These are phyloP conservation scores for Drosophila chauvacae DNA, from an alignment of 1,140 invertebrate genomes.

Conservation along the genomic window DNA sequence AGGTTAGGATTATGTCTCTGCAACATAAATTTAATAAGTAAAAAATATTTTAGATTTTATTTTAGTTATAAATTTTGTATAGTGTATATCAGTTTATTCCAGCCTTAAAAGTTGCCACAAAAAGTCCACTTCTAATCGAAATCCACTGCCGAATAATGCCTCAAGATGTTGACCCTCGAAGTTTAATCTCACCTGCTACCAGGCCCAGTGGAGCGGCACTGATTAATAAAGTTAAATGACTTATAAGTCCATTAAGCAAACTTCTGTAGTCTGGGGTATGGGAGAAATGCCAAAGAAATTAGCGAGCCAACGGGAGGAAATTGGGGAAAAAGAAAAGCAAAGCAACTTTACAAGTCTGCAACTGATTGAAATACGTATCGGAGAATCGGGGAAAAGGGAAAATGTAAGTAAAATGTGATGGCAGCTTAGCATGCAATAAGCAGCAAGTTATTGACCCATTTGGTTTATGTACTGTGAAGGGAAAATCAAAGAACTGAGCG, in stretches of 20 bases:
- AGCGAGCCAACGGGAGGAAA: constrained; percentile 43
- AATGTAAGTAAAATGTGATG: constrained; percentile 63
- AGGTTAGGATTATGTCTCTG: too few species aligned
- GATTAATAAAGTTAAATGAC: constrained; percentile 78
- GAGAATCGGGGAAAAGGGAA: constrained; percentile 29
- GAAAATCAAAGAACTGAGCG: constrained; percentile 21
- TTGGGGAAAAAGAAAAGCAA: constrained; percentile 1
- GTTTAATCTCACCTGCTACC: constrained; percentile 5
- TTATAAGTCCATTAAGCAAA: constrained; percentile 76
- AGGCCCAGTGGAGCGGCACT: constrained; percentile 62
- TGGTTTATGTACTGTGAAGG: constrained; percentile 72
- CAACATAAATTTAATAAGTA: neutral
- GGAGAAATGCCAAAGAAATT: constrained; percentile 71
- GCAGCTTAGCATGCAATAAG: constrained; percentile 75
- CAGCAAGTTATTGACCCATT: constrained; percentile 79
- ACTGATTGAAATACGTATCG: constrained; percentile 69
- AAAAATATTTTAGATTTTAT: neutral
- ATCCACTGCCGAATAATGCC: constrained; percentile 9
- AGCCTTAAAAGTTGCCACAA: neutral
- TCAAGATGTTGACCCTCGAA: constrained; percentile 17
- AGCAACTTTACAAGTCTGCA: constrained; percentile 57
- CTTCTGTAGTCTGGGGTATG: constrained; percentile 68
- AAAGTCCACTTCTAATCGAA: constrained; percentile 9
- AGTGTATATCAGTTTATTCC: neutral
- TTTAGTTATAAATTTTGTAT: neutral